Evolutionary conservation across 2,797 vertebrate species (phyloP), one percentile per base, ranked within the genome.

Genomic region (Rhincodon typus): DNA sequence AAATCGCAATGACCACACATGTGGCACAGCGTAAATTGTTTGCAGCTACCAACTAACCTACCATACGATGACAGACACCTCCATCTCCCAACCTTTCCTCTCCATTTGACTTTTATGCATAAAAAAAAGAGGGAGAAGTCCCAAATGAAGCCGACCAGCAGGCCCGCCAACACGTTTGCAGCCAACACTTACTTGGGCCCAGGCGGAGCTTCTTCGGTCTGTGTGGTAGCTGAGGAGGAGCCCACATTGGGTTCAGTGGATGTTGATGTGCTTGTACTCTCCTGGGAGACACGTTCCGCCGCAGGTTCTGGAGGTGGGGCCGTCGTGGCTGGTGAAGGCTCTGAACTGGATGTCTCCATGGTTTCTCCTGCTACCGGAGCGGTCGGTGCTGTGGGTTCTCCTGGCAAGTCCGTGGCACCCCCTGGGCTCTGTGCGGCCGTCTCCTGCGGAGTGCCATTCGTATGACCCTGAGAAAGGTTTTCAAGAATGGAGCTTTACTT

Each of bases 381-480:
- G n/a, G 62, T 3, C 1, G 90, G n/a, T 3, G n/a, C 21, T 8
- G 12, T n/a, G 1, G 90, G 7, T 27, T 93, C 90, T 42, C 6
- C 90, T 21, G 46, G 7, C 8, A 21, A 10, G 7, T 4, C 10
- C 10, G 21, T 1, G 4, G 90, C 23, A 3, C 38, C 90, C 19
- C 38, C 62, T 3, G 90, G 90, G 90, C 90, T 69, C 90, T 67
- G 90, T 1, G 90, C 90, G 25, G 62, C 62, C 7, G 7, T 62
- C 62, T 93, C 90, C 66, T 93, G 90, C 2, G 90, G 8, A 12
- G n/a, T 69, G n/a, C 90, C 90, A 12, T 93, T 93, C 10, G 62
- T 67, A 25, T 93, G 90, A 69, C 66, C 90, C 90, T 93, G 90
- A 19, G 34, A 91, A 91, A 91, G 88, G 66, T 93, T 12, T 93